phyloP scores from a whole-genome alignment of 2,113 vertebrate species.

The Ptilonorhynchus violaceus region DNA sequence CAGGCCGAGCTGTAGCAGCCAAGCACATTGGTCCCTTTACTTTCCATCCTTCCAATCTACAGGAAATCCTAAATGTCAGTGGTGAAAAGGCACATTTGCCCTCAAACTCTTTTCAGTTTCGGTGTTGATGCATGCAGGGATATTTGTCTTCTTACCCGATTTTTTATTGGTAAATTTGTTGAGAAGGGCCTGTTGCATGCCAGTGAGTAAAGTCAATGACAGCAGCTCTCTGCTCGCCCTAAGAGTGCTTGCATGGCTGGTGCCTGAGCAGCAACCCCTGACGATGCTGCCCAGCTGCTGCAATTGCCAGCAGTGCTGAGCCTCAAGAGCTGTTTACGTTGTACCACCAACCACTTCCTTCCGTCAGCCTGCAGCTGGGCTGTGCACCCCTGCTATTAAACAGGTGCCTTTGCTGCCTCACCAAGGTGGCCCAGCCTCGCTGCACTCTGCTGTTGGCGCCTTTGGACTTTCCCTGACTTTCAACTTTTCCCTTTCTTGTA shows the following conservation, averaged over 20 bases:
- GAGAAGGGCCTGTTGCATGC: not conserved
- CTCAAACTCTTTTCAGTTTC: not conserved
- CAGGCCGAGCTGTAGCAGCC: not conserved
- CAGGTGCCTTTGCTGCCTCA: not conserved
- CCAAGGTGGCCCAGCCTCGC: not conserved
- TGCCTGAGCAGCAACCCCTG: not conserved
- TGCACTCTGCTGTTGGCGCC: rapidly evolving
- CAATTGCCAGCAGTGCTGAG: not conserved
- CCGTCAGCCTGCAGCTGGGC: not conserved
- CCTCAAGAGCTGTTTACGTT: not conserved
- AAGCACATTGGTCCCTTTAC: not conserved
- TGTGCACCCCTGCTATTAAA: rapidly evolving
- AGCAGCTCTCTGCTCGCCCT: not conserved
- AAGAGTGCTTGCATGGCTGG: not conserved
- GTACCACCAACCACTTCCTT: not conserved
- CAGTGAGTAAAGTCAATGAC: not conserved
- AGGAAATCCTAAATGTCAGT: not conserved
- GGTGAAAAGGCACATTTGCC: not conserved
- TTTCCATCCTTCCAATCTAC: not conserved
- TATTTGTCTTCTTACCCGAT: not conserved
- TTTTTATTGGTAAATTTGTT: not conserved
- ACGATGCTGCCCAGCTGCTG: not conserved
- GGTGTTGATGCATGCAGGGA: not conserved
- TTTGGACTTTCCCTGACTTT: not conserved
- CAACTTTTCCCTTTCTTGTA: not conserved